Evolutionary conservation across 2,888 invertebrate species (phyloP), one percentile per base, ranked within the genome.

Genomic region (Escarpia spicata): DNA sequence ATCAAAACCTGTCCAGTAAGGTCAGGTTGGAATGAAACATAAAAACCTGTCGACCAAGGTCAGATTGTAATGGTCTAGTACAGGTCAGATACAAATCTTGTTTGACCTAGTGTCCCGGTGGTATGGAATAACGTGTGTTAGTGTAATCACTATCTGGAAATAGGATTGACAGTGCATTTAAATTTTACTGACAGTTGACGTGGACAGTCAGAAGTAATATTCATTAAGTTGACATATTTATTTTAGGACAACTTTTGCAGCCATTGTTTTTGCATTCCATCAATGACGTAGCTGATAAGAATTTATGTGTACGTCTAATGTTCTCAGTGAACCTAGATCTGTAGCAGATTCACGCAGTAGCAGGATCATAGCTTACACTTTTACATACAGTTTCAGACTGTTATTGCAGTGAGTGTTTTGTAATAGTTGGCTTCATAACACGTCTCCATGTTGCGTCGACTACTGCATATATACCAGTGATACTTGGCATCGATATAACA

Each of bases 241-340:
- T 26, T 75, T 26, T 6, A 75, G n/a, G 19, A 15, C 75, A 75
- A 75, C 75, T 75, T 75, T 26, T 75, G 6, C 75, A 26, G n/a
- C 75, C 75, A 75, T n/a, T 26, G 75, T 75, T 75, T 52, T 75
- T 75, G 75, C 75, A 75, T 75, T 75, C n/a, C n/a, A n/a, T 75
- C 75, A 26, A 75, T 26, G n/a, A 75, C 15, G 26, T 75, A 75
- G 75, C 4, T 75, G 75, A 75, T 75, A 75, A 26, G 26, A 2
- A 19, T 75, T 26, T 26, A 26, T 75, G 26, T 75, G 6, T 26
- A 75, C 75, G 19, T 75, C 26, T 75, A 26, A 26, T 75, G 75
- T 6, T 19, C 19, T 0, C 15, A 19, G 60, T 60, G 60, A 10
- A 10, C 60, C 19, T 75, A 75, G 75, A 75, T 75, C n/a, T 75